These are phyloP conservation scores for Tangara arthus DNA, from an alignment of 2,797 vertebrate species.

Conservation along the genomic window DNA sequence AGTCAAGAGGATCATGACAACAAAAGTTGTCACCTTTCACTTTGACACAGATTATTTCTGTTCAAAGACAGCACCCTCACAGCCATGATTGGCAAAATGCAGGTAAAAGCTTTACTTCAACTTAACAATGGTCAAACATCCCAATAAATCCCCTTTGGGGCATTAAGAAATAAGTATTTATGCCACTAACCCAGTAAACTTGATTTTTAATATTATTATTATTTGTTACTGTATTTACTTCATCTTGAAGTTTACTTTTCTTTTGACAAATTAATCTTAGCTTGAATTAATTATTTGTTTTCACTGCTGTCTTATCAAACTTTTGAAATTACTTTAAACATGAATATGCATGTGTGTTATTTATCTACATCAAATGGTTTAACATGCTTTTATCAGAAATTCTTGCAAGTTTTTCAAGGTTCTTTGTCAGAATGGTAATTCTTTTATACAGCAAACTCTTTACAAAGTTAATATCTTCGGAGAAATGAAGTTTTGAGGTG, in stretches of 20 bases:
- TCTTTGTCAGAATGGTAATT: conserved; percentile 28
- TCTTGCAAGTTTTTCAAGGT: neutral
- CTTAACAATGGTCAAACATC: neutral
- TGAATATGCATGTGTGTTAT: conserved; percentile 64
- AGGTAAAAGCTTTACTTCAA: neutral
- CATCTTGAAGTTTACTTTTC: neutral
- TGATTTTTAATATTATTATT: neutral
- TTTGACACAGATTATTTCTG: neutral
- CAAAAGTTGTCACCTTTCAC: neutral
- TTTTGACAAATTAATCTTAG: neutral
- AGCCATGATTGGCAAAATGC: neutral
- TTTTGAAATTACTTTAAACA: conserved; percentile 3
- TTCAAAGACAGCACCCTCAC: neutral
- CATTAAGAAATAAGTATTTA: neutral
- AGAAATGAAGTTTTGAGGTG: conserved; percentile 42
- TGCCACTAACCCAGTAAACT: neutral
- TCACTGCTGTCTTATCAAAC: neutral
- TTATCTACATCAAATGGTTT: conserved; percentile 52
- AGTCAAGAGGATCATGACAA: neutral
- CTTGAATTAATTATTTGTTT: neutral
- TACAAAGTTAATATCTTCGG: conserved; percentile 4
- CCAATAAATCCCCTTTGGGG: neutral
- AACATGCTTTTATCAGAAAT: conserved; percentile 32
- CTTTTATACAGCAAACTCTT: conserved; percentile 15
- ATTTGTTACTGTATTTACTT: neutral